Base-by-base conservation (phyloP, 2,113 vertebrate genomes). In the Zapornia atra region DNA sequence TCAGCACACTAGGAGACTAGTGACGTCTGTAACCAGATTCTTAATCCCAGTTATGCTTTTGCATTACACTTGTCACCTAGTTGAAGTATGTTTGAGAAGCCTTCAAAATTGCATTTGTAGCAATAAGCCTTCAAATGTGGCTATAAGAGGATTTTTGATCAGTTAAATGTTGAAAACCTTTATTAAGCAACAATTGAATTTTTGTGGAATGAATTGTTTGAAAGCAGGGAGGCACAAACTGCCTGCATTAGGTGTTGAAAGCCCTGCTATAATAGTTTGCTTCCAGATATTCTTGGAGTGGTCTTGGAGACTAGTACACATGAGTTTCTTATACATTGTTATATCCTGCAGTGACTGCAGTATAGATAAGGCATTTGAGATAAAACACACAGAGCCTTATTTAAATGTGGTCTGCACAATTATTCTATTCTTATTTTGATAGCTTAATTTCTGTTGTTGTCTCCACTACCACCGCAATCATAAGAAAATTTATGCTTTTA, bases 41-140 rank as follows among this genome's bases (percentile, higher is more conserved):
- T 26, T 34, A 17, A 61, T 42, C 19, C 14, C 26, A 34, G 19
- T n/a, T 12, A 19, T 54, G 61, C 66, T 90, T 90, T 64, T 70
- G 24, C 0, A 0, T 31, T 54, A 42, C 0, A 1, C 17, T 70
- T 54, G 34, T 81, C n/a, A 38, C 20, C 19, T 3, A 17, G 10
- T 5, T 71, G 28, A 69, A 79, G 21, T 69, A 21, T 76, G 31
- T 34, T 29, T 54, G 31, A 54, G 33, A 34, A 19, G 38, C 29
- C 26, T 53, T 69, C 56, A 36, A 48, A 91, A 46, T 46, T 51
- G 28, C 29, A 10, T 59, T 11, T 29, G 21, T 53, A 18, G 42
- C 1, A 7, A 2, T 69, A 60, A 48, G 29, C 42, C 15, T 88
- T 75, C 36, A 33, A n/a, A 33, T 78, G 20, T 51, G 24, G 7